Evolutionary conservation across 2,797 vertebrate species (phyloP).

Genomic region (Salmo trutta): DNA sequence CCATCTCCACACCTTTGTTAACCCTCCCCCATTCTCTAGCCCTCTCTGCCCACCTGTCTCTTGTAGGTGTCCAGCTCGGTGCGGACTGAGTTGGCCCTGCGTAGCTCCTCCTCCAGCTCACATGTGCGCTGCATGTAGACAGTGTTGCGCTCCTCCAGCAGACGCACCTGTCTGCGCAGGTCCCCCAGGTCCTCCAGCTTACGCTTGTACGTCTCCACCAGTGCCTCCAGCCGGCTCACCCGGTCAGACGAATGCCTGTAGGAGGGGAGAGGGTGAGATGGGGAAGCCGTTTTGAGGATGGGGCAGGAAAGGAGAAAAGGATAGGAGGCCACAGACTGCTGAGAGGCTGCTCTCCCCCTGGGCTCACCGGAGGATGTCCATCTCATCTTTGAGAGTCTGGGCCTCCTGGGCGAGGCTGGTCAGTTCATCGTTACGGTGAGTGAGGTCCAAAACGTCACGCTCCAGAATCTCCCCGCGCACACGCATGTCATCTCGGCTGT

Average conservation of each 20-base stretch:
- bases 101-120: conserved; percentile 90
- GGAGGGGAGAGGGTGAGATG: neutral
- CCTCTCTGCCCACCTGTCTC: conserved; percentile 77
- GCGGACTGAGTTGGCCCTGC: conserved; percentile 79
- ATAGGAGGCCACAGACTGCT: neutral
- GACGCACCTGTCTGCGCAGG: conserved; percentile 87
- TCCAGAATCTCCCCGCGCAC: conserved; percentile 75
- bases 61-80: conserved; percentile 84
- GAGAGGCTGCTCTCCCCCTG: neutral
- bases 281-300: neutral
- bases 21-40: neutral
- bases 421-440: conserved; percentile 84
- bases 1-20: neutral
- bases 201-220: conserved; percentile 85
- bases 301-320: neutral
- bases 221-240: conserved; percentile 84
- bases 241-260: conserved; percentile 87
- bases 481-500: conserved; percentile 79
- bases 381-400: conserved; percentile 87
- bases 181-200: conserved; percentile 89
- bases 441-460: conserved; percentile 78
- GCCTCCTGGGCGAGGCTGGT: conserved; percentile 87
- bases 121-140: conserved; percentile 90
- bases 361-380: conserved; percentile 86
- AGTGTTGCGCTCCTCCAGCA: conserved; percentile 88